Evolutionary conservation across 2,797 vertebrate genomes (phyloP).

Genomic region (Margarornis squamiger): DNA sequence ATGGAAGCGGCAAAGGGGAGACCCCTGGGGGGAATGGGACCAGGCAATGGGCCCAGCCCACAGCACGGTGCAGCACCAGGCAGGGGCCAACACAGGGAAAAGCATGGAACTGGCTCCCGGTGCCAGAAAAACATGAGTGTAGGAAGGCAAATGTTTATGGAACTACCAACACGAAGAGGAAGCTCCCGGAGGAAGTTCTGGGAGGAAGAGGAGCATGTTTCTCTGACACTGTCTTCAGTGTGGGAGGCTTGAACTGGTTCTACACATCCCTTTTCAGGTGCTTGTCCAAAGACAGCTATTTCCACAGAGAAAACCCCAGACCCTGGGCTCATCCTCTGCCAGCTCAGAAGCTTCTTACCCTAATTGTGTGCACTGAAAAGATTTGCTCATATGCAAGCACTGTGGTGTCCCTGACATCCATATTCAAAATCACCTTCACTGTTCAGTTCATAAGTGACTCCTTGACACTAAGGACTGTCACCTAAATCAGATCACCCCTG

Average conservation of each 20-base stretch:
- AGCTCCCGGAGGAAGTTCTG: too few species aligned
- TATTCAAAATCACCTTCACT: background rate
- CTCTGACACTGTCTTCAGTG: fast-evolving
- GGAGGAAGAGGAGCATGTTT: fast-evolving
- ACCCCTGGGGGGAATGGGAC: too few species aligned
- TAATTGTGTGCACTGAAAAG: background rate
- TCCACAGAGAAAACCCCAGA: background rate
- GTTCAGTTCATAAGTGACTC: slow-evolving; percentile 5
- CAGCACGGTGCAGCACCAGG: too few species aligned
- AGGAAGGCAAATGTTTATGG: fast-evolving
- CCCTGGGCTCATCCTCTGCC: fast-evolving
- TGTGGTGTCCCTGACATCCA: background rate
- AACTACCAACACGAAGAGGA: fast-evolving
- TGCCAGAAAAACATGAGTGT: fast-evolving
- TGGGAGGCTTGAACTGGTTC: background rate
- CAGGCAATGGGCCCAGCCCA: too few species aligned
- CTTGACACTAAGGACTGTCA: slow-evolving; percentile 4
- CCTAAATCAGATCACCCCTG: background rate
- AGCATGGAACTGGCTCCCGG: fast-evolving
- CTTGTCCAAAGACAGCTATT: background rate
- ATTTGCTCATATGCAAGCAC: background rate
- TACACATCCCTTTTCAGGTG: too few species aligned
- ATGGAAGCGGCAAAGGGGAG: too few species aligned
- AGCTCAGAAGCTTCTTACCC: background rate
- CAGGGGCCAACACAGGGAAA: background rate